Evolutionary conservation across 2,888 invertebrate species (phyloP).

Genomic region (Fissipunctia ypsillon): DNA sequence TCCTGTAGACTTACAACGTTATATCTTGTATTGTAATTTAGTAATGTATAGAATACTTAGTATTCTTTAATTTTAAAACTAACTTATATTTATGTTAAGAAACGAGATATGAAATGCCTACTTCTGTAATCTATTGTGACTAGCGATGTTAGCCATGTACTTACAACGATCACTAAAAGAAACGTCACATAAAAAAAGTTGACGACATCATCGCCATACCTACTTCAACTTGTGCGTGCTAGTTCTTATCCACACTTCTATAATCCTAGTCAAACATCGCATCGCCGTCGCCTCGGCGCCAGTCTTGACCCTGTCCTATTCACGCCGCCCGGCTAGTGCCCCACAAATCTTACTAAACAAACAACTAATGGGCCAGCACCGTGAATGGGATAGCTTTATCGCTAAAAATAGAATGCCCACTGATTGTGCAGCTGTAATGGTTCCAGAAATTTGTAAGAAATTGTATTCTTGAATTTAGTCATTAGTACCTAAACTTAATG

Average conservation of each 20-base stretch:
- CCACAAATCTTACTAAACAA: constrained; percentile 73
- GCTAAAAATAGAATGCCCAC: constrained; percentile 53
- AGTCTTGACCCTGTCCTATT: constrained; percentile 62
- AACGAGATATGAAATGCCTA: neutral
- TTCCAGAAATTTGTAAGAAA: constrained; percentile 47
- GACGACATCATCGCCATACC: neutral
- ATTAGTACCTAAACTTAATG: constrained; percentile 33
- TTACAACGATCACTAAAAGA: neutral
- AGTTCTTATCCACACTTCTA: constrained; percentile 39
- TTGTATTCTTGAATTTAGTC: constrained; percentile 1
- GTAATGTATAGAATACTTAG: neutral
- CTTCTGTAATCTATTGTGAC: neutral
- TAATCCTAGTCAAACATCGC: constrained; percentile 16
- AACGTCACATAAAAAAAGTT: neutral
- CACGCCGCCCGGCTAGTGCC: constrained; percentile 45
- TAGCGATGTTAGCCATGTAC: neutral
- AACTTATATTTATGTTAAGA: neutral
- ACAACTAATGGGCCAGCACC: constrained; percentile 65
- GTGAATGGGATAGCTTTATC: constrained; percentile 62
- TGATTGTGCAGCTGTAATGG: constrained; percentile 58
- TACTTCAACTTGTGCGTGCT: neutral
- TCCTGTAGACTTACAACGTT: neutral
- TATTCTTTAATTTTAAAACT: neutral
- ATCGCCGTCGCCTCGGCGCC: constrained; percentile 65
- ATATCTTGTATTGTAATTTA: neutral